A percentile compares a stretch with the other conserved stretches of the same genome.
Conservation (phyloP, 2,797 vertebrate genomes). For the Tangara arthus region DNA sequence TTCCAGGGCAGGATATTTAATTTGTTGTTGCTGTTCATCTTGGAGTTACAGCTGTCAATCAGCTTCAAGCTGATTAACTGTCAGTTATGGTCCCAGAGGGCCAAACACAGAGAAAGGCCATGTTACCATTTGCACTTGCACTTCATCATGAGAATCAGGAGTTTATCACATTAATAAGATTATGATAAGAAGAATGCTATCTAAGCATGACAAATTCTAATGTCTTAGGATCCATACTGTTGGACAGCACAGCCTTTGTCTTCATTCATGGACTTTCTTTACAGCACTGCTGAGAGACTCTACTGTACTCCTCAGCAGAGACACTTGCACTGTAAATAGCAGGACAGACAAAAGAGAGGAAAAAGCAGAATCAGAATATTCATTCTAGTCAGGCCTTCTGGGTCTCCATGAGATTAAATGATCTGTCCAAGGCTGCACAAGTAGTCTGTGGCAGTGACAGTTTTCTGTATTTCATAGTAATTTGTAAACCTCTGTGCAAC, state of each 20-base stretch:
- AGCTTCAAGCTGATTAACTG: background rate
- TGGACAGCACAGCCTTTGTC: background rate
- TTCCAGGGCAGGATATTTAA: background rate
- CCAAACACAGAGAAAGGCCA: background rate
- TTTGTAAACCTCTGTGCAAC: background rate
- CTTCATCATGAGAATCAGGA: background rate
- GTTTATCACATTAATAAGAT: background rate
- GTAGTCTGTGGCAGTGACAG: background rate
- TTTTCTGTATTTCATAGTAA: background rate
- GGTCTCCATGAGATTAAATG: background rate
- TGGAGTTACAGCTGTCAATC: background rate
- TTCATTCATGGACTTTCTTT: background rate
- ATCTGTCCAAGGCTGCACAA: background rate
- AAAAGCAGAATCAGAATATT: background rate
- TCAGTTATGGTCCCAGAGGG: background rate
- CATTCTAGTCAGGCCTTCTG: background rate
- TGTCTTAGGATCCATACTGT: background rate
- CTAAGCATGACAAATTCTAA: constrained; percentile 7
- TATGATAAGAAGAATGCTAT: background rate
- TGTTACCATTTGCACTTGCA: background rate
- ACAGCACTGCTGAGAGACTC: background rate
- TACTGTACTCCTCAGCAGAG: background rate
- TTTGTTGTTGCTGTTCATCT: background rate
- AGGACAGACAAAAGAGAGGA: background rate
- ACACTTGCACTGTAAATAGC: background rate